Conservation (phyloP, 1,140 invertebrate genomes). For the Campoletis sonorensis region DNA sequence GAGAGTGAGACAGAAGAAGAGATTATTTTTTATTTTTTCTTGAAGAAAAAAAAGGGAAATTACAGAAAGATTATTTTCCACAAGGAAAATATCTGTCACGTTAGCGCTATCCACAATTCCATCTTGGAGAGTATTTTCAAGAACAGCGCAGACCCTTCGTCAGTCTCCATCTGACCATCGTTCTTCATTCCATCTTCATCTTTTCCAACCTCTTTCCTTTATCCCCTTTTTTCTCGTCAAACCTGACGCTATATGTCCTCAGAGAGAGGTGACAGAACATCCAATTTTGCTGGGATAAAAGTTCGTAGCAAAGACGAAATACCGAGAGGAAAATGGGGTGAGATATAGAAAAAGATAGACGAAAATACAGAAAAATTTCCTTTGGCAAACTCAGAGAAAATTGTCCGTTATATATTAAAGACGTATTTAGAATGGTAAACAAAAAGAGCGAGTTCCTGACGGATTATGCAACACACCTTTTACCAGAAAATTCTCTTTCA, state of each 20-base stretch:
- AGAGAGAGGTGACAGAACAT: constrained; percentile 50
- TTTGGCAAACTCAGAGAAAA: constrained; percentile 51
- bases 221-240: constrained; percentile 31
- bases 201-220: constrained; percentile 16
- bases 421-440: constrained; percentile 64
- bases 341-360: neutral
- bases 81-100: constrained; percentile 23
- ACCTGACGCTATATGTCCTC: neutral
- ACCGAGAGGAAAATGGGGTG: neutral
- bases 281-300: constrained; percentile 61
- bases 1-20: neutral
- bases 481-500: constrained; percentile 40
- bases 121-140: constrained; percentile 2
- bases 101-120: neutral
- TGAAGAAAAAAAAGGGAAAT: neutral
- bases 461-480: constrained; percentile 57
- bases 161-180: constrained; percentile 26
- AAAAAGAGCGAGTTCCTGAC: constrained; percentile 56
- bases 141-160: constrained; percentile 2
- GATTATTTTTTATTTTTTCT: constrained; percentile 13
- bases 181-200: constrained; percentile 34
- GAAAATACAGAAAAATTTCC: neutral
- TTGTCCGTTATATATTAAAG: constrained; percentile 64
- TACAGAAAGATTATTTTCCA: constrained; percentile 10
- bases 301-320: constrained; percentile 58